Percentiles rank a stretch among this genome's conserved stretches.
Conservation (phyloP, 1,140 invertebrate genomes). For the Antheraea mylitta region DNA sequence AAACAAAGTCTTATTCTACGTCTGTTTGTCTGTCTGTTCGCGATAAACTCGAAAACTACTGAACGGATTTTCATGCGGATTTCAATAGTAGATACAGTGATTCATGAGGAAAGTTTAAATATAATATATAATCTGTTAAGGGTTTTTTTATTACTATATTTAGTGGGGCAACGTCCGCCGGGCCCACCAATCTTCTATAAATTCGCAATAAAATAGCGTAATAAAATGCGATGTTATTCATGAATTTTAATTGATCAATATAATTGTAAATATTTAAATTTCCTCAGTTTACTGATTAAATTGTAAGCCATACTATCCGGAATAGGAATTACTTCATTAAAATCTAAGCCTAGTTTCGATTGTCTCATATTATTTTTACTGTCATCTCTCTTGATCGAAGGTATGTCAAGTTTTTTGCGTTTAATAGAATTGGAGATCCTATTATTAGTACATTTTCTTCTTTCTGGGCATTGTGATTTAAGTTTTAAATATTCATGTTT, state of each 20-base stretch:
- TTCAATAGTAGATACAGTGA: too few relatives aligned
- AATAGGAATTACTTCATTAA: slow-evolving; percentile 7
- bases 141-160: too few relatives aligned
- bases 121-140: too few relatives aligned
- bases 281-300: background rate
- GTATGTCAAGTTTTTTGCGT: background rate
- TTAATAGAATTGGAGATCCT: background rate
- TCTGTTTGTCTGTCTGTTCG: too few relatives aligned
- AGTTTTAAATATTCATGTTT: background rate
- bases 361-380: background rate
- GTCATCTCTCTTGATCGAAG: background rate
- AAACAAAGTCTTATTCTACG: too few relatives aligned
- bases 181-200: too few relatives aligned
- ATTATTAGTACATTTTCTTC: background rate
- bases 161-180: too few relatives aligned
- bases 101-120: too few relatives aligned
- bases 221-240: background rate
- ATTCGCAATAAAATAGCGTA: background rate
- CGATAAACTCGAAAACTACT: too few relatives aligned
- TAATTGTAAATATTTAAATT: background rate
- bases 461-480: background rate
- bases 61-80: too few relatives aligned
- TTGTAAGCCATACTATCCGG: slow-evolving; percentile 3
- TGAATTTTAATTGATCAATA: background rate
- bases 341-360: slow-evolving; percentile 6